Conservation (phyloP, 2,797 vertebrate species). For the Presbytis comata region DNA sequence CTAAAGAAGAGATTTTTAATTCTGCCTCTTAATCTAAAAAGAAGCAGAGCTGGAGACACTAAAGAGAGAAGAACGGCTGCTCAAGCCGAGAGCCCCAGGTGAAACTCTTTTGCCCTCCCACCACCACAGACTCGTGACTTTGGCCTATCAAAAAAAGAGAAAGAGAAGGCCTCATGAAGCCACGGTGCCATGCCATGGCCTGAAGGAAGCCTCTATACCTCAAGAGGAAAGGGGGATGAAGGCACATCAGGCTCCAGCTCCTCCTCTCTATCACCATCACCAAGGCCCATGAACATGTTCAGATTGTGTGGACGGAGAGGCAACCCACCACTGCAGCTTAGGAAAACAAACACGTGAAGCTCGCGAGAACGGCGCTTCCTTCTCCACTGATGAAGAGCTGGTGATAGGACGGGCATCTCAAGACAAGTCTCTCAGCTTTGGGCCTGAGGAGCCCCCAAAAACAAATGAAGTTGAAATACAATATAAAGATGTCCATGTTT, state of each 20-base stretch:
- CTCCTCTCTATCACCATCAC: neutral
- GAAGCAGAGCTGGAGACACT: neutral
- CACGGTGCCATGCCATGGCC: neutral
- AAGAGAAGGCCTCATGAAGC: neutral
- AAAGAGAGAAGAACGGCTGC: neutral
- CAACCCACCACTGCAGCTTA: neutral
- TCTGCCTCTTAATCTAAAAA: slow-evolving; percentile 30
- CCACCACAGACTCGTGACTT: neutral
- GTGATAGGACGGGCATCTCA: neutral
- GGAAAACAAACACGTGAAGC: neutral
- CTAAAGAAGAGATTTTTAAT: slow-evolving; percentile 36
- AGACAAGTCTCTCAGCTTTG: neutral
- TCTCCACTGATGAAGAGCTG: neutral
- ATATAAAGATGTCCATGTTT: neutral
- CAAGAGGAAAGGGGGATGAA: neutral
- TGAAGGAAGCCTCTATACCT: neutral
- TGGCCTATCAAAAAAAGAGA: neutral
- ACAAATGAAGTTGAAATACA: neutral
- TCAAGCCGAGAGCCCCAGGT: neutral
- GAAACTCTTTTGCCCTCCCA: neutral
- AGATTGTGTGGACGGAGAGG: neutral
- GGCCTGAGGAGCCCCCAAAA: neutral
- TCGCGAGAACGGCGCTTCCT: neutral
- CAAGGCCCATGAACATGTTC: neutral
- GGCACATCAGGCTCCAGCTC: neutral